Evolutionary conservation across 2,113 vertebrate genomes (phyloP), one percentile per base, ranked within the genome.

Genomic region (Ptilonorhynchus violaceus): DNA sequence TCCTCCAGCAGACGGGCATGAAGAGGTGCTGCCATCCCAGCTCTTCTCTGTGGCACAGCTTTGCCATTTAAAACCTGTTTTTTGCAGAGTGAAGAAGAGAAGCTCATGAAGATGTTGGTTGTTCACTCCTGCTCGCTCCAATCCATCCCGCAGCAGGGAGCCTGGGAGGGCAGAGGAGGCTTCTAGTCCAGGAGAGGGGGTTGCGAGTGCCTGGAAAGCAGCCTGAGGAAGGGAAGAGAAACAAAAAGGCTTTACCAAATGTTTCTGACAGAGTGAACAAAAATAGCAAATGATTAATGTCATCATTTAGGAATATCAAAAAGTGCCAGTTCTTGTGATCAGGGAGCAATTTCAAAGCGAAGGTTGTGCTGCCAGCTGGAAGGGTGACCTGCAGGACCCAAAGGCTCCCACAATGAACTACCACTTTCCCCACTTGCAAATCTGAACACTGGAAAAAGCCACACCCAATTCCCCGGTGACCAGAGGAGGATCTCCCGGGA

Each of bases 241-340:
- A 49, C 62, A 35, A 49, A 68, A 85, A 55, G 42, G 50, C 60
- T 56, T 85, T 18, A 56, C 33, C 73, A 56, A 64, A 76, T 47
- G 73, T 37, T 88, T 85, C 85, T 94, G 79, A 63, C 42, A n/a
- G 39, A 53, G 55, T 4, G 82, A 66, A 37, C 67, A 72, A 88
- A 94, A 90, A 80, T 35, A 95, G 66, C 53, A 49, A 68, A 49
- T 66, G 3, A 92, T 73, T 88, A 91, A 85, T 82, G 47, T 10
- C 39, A 49, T 58, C 5, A 2, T 25, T 82, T 27, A n/a, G 70
- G 42, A 87, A 33, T 18, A 84, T 12, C 44, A 55, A 35, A 41
- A 84, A 53, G 78, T 22, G 68, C 62, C 76, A 50, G 59, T 44
- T 47, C 60, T 16, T 59, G 82, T 28, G 70, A 31, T 25, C 44